Conservation (phyloP, 2,113 vertebrate species). For the Tenrec ecaudatus region DNA sequence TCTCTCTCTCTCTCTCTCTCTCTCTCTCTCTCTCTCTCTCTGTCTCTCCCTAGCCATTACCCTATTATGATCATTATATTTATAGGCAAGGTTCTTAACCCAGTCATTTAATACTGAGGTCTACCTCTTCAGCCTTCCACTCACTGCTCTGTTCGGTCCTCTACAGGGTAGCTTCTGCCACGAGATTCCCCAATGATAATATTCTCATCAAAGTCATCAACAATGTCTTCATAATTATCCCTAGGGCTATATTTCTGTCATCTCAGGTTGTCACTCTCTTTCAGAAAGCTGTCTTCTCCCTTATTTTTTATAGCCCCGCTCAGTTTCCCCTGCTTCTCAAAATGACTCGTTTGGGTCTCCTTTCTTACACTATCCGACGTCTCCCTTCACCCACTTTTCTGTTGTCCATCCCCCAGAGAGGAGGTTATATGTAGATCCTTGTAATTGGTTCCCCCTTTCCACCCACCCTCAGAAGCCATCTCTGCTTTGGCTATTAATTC, state of each 20-base stretch:
- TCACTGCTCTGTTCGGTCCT: not conserved
- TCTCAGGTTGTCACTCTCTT: constrained; percentile 32
- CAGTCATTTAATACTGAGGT: not conserved
- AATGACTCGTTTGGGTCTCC: constrained; percentile 12
- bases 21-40: not conserved
- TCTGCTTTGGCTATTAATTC: too few relatives aligned
- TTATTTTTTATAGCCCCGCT: not conserved
- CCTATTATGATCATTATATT: not conserved
- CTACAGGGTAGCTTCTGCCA: not conserved
- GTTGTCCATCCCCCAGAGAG: too few relatives aligned
- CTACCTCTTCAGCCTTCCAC: not conserved
- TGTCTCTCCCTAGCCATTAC: not conserved
- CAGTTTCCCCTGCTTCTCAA: not conserved
- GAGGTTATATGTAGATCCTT: too few relatives aligned
- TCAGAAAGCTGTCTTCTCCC: not conserved
- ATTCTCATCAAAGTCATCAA: constrained; percentile 17
- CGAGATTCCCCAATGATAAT: not conserved
- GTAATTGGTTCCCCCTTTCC: not conserved
- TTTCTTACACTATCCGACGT: not conserved
- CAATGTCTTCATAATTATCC: not conserved
- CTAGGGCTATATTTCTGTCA: not conserved
- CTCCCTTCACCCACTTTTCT: not conserved
- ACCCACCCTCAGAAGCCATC: too few relatives aligned
- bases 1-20: not conserved
- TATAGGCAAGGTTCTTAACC: constrained; percentile 38